Evolutionary conservation across 1,140 invertebrate species (phyloP), one percentile per base, ranked within the genome.

Genomic region (Apocrypta bakeri): DNA sequence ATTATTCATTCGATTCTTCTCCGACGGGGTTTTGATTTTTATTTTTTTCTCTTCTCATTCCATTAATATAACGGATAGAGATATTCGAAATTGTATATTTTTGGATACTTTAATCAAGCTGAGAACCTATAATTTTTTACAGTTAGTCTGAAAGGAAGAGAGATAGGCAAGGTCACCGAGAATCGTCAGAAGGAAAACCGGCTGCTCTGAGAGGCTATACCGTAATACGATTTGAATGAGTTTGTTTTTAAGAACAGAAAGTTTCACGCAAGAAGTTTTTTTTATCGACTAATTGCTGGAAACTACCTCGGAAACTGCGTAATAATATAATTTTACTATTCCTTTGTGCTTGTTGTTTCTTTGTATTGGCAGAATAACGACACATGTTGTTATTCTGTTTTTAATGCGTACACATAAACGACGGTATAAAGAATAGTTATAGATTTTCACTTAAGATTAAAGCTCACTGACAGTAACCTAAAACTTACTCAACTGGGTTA

Each of bases 401-500:
- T 37, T 9, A 4, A 37, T 37, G 9, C 33, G 33, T 37, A 37
- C 9, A 37, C 33, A 37, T 37, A 37, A 37, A 37, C 33, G 33
- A 37, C 3, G 2, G 33, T 37, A 37, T n/a, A n/a, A n/a, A n/a
- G 42, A 48, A 48, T 4, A 2, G 17, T n/a, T 56, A 56, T 56
- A 2, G 48, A 56, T 56, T 56, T 56, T 17, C 48, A 7, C 48
- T n/a, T n/a, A n/a, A 21, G 48, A 0, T 56, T 21, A 7, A n/a
- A 56, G 17, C 48, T 7, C 21, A 56, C 17, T 56, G 48, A 56
- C 17, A 56, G 4, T 71, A 79, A 79, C 71, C 42, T 71, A 71
- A 40, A 71, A 79, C 69, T 21, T 71, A 33, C 56, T 25, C 29
- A 79, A 79, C 31, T 71, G n/a, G 72, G 68, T 71, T 71, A 79